Evolutionary conservation across 2,888 invertebrate species (phyloP), one percentile per base, ranked within the genome.

Genomic region (Bembecia ichneumoniformis): DNA sequence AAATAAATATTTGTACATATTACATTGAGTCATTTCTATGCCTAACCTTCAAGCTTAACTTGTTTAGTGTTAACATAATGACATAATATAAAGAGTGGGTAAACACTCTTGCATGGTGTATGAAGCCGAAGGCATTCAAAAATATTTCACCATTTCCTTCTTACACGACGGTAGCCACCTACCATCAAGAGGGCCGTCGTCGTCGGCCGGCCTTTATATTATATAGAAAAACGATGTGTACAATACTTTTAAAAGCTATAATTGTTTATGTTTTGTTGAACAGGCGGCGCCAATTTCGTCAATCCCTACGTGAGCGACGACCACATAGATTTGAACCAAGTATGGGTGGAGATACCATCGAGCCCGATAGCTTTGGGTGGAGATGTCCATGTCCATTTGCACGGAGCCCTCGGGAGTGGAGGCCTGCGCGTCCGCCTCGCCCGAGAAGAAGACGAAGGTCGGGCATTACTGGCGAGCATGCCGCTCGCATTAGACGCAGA

Each of bases 361-460:
- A 89, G 91, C 46, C 92, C 94, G 71, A 91, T 92, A 52, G 94
- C 94, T 34, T 82, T 95, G 60, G 93, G 93, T 58, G 94, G 94
- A 57, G 94, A 95, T 76, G 89, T 95, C 52, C 91, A 91, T 71
- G 90, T 95, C 58, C 89, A 90, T 72, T 90, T 94, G 62, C 89
- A 88, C 68, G 90, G 70, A 64, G 86, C 58, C 57, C 79, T 63
- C 72, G 88, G 68, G 69, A 76, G 64, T 52, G 62, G 60, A 34
- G 64, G 62, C 52, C 66, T 87, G 57, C 73, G 76, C 55, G 82
- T 83, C 55, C 82, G 81, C 58, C 77, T 88, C 73, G 82, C 81
- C 51, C 77, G 86, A 62, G 84, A 87, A 69, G 84, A 82, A 75
- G 84, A 81, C 75, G 83, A 82, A 55, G 82, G 82, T 28, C 66